Base-by-base conservation (phyloP, 2,113 vertebrate genomes). In the Sylvia atricapilla region DNA sequence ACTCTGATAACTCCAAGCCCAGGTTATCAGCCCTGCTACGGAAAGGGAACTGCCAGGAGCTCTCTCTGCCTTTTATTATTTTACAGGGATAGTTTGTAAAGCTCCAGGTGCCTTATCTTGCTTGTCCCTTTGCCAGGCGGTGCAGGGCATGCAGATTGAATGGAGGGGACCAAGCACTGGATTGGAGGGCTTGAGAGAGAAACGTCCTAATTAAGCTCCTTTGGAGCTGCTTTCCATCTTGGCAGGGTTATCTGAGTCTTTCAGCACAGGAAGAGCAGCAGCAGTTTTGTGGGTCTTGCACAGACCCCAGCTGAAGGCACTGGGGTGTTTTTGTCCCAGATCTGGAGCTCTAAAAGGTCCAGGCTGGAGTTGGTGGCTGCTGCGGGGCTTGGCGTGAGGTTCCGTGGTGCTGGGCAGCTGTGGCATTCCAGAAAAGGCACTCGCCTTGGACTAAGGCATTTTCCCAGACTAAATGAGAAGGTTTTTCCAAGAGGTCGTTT, bases 381-480 rank as follows among this genome's bases (percentile, higher is more conserved):
- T n/a, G 50, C 5, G 0, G 67, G 5, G 55, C 44, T 72, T 50
- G 63, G 11, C 1, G 1, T n/a, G 74, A 64, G 77, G 83, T 68
- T 92, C 77, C 6, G 2, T 21, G 28, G 84, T 6, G 3, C 62
- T 67, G 84, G 76, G 46, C 72, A 94, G 73, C 77, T 91, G 90
- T 66, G 86, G 89, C 79, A 52, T 93, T 84, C 87, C 91, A 66
- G 66, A 90, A 91, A 46, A 62, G 35, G 62, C 89, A 9, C 68
- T 92, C 0, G 15, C 68, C 43, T 74, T 41, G 28, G 11, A 87
- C 69, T 30, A 0, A 82, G 47, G 66, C 86, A 55, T 93, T 92
- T 95, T 96, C 96, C 96, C 96, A 93, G 93, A 21, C 80, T 37
- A 50, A 94, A 95, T 79, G 93, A 94, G 79, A 76, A 82, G 76